Evolutionary conservation across 1,140 invertebrate genomes (phyloP), one percentile per base, ranked within the genome.

Genomic region (Mylabris phalerata): DNA sequence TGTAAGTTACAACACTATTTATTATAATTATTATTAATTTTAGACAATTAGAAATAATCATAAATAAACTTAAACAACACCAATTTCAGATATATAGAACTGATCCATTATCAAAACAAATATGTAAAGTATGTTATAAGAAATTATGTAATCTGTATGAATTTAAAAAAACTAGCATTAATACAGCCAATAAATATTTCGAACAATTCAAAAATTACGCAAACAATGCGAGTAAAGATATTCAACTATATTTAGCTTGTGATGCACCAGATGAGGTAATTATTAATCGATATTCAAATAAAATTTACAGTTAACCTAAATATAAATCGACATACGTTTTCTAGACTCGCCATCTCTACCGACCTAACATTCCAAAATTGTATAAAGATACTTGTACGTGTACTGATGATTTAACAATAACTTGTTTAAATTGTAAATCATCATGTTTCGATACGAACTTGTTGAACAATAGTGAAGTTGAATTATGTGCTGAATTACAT

Each of bases 61-160:
- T 41, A 52, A 55, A 25, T 24, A 44, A n/a, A 5, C 4, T 49
- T 10, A 49, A 26, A 27, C 19, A 55, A 40, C 6, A 44, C 26
- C 24, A 9, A 42, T 43, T 71, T 9, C 48, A 74, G 72, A 67
- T 74, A 32, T 72, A 73, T 57, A 64, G 67, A 63, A 66, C 68
- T 46, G 72, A 74, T 62, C 72, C 71, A 25, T 50, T 73, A 40
- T 70, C 71, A 46, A 74, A 74, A 58, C 62, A 63, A 44, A 64
- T 74, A 32, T 74, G 72, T 52, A 59, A 69, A 45, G 62, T 60
- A 38, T 74, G 72, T 48, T 69, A 63, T n/a, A 55, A 57, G 9
- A 71, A 66, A 47, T 56, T 74, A 11, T 59, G 68, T 44, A 64
- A 59, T 26, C 60, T 71, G 43, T 61, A 55, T 48, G 64, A 60